These are phyloP conservation scores for Elgaria multicarinata DNA, from an alignment of 2,113 vertebrate species.

Conservation along the genomic window DNA sequence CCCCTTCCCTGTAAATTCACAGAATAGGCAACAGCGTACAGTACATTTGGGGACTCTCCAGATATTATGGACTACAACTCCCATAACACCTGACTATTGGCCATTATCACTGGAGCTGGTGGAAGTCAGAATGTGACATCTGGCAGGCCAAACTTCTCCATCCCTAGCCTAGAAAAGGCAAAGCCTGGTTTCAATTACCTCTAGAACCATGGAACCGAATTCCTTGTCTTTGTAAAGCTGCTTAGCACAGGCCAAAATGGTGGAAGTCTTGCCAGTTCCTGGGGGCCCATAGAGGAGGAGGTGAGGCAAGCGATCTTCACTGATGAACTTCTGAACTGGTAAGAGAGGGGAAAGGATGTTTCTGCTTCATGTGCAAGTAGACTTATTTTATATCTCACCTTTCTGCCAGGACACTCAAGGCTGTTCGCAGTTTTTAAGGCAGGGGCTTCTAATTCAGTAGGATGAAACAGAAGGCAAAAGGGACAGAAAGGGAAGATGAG, in stretches of 20 bases:
- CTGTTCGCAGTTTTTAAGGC: not conserved
- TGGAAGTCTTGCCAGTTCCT: constrained; percentile 96
- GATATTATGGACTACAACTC: not conserved
- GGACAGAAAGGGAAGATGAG: not conserved
- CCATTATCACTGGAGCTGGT: not conserved
- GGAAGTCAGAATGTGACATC: not conserved
- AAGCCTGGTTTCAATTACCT: constrained; percentile 75
- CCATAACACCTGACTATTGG: not conserved
- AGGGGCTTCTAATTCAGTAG: not conserved
- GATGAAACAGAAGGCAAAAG: not conserved
- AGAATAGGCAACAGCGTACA: not conserved
- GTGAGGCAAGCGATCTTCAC: constrained; percentile 91
- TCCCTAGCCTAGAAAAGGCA: no score
- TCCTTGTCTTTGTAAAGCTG: constrained; percentile 93
- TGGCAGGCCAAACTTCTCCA: no score
- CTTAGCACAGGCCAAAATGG: constrained; percentile 91
- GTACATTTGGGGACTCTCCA: not conserved
- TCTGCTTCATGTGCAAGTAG: not conserved
- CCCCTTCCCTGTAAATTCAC: not conserved
- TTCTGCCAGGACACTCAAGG: not conserved
- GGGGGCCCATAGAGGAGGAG: constrained; percentile 96
- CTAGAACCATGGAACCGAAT: constrained; percentile 95
- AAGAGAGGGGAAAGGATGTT: not conserved
- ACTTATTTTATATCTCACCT: not conserved
- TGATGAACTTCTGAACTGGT: constrained; percentile 94